Percentiles rank a stretch among this genome's conserved stretches.
Conservation (phyloP, 2,888 invertebrate genomes). For the Pantelozetes paolii region DNA sequence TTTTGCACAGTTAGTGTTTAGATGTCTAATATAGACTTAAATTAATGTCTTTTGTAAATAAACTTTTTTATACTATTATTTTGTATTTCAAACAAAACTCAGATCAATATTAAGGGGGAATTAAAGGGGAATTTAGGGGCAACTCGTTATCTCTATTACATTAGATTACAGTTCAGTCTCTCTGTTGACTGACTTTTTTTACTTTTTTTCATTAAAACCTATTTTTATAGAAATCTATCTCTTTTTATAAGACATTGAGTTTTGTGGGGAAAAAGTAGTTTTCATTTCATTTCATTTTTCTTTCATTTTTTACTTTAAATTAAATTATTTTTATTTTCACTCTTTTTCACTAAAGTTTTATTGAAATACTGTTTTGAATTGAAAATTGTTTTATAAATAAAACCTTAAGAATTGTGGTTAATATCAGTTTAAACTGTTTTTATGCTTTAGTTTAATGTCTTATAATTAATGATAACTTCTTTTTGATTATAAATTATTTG, state of each 20-base stretch:
- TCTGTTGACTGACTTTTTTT: not conserved
- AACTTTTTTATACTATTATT: not conserved
- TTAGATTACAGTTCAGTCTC: not conserved
- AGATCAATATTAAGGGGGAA: not conserved
- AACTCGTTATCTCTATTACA: not conserved
- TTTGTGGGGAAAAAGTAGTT: not conserved
- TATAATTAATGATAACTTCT: too few relatives aligned
- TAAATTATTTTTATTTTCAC: not conserved
- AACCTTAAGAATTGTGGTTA: too few relatives aligned
- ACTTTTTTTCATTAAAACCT: too few relatives aligned
- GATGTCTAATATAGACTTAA: not conserved
- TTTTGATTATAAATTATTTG: too few relatives aligned
- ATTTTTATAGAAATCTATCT: not conserved
- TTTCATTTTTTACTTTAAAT: too few relatives aligned
- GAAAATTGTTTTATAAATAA: too few relatives aligned
- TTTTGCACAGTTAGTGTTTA: not conserved
- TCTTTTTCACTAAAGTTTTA: too few relatives aligned
- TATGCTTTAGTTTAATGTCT: too few relatives aligned
- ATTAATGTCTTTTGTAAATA: conserved; percentile 6
- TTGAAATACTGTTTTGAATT: too few relatives aligned
- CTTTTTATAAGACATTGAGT: not conserved
- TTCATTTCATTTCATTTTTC: not conserved
- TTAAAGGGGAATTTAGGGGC: too few relatives aligned
- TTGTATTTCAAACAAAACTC: not conserved
- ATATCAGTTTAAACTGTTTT: too few relatives aligned